Percentiles rank a stretch among this genome's conserved stretches.
Evolutionary conservation across 1,140 invertebrate species (phyloP).

Genomic region (Ceratina calcarata): DNA sequence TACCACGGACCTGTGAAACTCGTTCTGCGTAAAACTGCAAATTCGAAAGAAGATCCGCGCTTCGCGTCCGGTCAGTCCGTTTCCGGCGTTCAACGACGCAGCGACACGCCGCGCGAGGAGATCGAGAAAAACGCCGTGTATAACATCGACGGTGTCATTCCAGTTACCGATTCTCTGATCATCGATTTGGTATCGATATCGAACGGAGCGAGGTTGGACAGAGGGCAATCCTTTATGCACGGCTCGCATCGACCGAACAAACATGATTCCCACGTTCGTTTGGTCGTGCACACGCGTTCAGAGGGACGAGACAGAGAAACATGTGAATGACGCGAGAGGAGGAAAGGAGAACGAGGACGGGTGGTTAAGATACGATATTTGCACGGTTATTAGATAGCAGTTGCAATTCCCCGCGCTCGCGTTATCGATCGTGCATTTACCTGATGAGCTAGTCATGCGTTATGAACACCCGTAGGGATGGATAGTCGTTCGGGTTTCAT

Average conservation of each 20-base stretch:
- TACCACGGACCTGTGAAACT: constrained; percentile 14
- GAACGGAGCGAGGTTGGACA: constrained; percentile 4
- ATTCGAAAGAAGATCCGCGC: constrained; percentile 12
- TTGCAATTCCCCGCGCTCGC: constrained; percentile 60
- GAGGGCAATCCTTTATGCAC: constrained; percentile 50
- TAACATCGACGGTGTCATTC: constrained; percentile 43
- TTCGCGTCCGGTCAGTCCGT: not conserved
- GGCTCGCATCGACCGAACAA: constrained; percentile 63
- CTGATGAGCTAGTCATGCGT: constrained; percentile 71
- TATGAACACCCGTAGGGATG: constrained; percentile 62
- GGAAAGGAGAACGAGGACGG: constrained; percentile 4
- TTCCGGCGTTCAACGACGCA: constrained; percentile 15
- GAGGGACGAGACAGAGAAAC: not conserved
- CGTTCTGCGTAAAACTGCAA: not conserved
- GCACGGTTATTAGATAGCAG: constrained; percentile 71
- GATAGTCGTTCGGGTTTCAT: constrained; percentile 58
- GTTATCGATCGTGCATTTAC: constrained; percentile 71
- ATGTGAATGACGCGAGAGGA: constrained; percentile 13
- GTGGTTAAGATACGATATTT: constrained; percentile 70
- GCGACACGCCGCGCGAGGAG: not conserved
- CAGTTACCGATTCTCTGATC: constrained; percentile 53
- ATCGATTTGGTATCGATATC: constrained; percentile 55
- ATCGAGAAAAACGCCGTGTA: constrained; percentile 27
- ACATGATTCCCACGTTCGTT: constrained; percentile 56
- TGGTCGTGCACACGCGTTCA: constrained; percentile 14